Evolutionary conservation across 2,113 vertebrate species (phyloP), one percentile per base, ranked within the genome.

Genomic region (Podocnemis expansa): DNA sequence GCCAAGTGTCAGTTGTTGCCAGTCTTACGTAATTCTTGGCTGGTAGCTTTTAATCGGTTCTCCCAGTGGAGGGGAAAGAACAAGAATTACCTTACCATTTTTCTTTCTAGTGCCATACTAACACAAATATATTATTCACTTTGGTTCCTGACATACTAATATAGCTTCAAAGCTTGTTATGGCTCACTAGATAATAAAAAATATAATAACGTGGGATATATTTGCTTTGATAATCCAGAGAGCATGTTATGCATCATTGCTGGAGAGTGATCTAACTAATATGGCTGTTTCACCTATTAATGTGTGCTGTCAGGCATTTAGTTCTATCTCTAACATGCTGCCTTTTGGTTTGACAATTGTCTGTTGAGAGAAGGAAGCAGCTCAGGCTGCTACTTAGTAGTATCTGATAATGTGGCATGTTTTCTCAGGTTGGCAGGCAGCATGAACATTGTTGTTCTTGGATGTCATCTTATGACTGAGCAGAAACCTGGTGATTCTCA

Each of bases 191-290:
- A 91, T 73, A 89, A 90, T 83, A 38, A 85, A 52, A 92, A 92
- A 70, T 54, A 70, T 17, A 22, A 16, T 63, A 73, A 94, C 83
- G 82, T 11, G 5, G 60, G 78, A 76, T 7, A 29, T 87, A 91
- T 22, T 31, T 91, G 21, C 6, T 27, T 73, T 84, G 0, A 1
- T 78, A 84, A 84, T 5, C 49, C 34, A n/a, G 63, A 54, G 52
- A 58, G 7, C 1, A 2, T 84, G 81, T 60, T 56, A n/a, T 63
- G 55, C 38, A 29, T 45, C 38, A 3, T 34, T 11, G 47, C 24
- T 0, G 0, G 67, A 63, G 81, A 21, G 11, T 1, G 0, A 76
- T 43, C 10, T 47, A 11, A 38, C 41, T 80, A 78, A 25, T 25
- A n/a, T 76, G 52, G 54, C 19, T 51, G 27, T 52, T 63, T 31